Evolutionary conservation across 2,888 invertebrate species (phyloP).

Genomic region (Zygogramma bicolorata): DNA sequence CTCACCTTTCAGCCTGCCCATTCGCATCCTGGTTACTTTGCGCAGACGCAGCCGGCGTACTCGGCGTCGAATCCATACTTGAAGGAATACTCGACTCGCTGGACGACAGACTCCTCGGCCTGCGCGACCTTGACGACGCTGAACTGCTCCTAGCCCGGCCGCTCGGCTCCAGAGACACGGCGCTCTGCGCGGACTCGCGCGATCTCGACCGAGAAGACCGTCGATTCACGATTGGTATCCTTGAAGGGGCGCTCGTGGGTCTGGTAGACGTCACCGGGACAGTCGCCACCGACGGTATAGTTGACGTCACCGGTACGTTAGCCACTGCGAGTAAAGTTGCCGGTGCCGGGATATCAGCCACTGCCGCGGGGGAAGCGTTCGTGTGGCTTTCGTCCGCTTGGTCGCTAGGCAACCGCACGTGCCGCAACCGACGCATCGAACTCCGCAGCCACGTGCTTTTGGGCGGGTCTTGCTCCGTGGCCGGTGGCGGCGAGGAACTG

Average conservation of each 20-base stretch:
- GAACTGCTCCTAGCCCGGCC: constrained; percentile 61
- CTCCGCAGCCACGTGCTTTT: constrained; percentile 68
- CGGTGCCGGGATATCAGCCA: constrained; percentile 57
- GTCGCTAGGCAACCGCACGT: constrained; percentile 67
- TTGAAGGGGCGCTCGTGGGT: constrained; percentile 64
- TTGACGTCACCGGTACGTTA: constrained; percentile 32
- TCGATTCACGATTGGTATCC: constrained; percentile 46
- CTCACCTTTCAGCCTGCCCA: constrained; percentile 49
- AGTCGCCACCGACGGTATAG: constrained; percentile 63
- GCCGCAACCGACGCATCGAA: constrained; percentile 71
- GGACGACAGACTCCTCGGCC: constrained; percentile 63
- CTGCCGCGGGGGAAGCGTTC: constrained; percentile 51
- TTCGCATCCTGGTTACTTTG: constrained; percentile 47
- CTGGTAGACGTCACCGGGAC: constrained; percentile 48
- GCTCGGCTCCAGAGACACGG: constrained; percentile 55
- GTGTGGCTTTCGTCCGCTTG: constrained; percentile 31
- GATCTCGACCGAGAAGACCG: constrained; percentile 54
- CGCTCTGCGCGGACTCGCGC: constrained; percentile 44
- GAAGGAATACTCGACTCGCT: constrained; percentile 64
- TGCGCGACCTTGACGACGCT: constrained; percentile 61
- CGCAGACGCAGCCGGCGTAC: constrained; percentile 53
- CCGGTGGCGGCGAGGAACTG: constrained; percentile 48
- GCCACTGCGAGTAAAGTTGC: too few relatives aligned
- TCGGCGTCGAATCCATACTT: constrained; percentile 62
- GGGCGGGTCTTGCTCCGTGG: constrained; percentile 48